Conservation (phyloP, 1,140 invertebrate species). For the Pissodes strobi region DNA sequence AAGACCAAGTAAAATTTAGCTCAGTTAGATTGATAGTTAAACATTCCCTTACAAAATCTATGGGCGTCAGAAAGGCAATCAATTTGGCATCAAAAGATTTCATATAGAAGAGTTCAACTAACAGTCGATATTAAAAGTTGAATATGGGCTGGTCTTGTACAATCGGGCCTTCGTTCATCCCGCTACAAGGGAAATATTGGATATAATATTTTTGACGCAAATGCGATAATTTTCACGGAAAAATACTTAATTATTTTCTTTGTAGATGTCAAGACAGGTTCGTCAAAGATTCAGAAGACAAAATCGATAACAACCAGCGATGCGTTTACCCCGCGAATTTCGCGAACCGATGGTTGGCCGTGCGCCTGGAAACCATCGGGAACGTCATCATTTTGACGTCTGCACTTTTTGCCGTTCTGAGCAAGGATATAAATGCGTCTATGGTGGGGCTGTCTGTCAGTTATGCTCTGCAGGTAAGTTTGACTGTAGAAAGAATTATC, state of each 20-base stretch:
- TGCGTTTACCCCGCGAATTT: slow-evolving; percentile 86
- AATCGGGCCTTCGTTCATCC: too few species aligned
- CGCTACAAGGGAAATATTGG: too few species aligned
- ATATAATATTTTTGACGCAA: too few species aligned
- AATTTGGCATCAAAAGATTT: too few species aligned
- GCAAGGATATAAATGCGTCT: slow-evolving; percentile 70
- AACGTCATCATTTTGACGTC: slow-evolving; percentile 90
- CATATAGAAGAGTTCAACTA: too few species aligned
- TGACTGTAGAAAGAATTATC: background rate
- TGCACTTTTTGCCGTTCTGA: slow-evolving; percentile 83
- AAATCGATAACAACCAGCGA: slow-evolving; percentile 85
- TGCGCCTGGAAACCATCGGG: slow-evolving; percentile 88
- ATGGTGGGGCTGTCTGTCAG: slow-evolving; percentile 87
- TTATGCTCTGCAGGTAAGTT: slow-evolving; percentile 80
- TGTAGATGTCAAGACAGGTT: slow-evolving; percentile 70
- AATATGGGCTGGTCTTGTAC: too few species aligned
- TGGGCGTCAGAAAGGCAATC: too few species aligned
- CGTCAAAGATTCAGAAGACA: slow-evolving; percentile 77
- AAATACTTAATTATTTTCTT: slow-evolving; percentile 60
- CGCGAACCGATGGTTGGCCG: slow-evolving; percentile 87
- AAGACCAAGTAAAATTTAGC: too few species aligned
- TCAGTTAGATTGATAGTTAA: too few species aligned
- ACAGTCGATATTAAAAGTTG: too few species aligned
- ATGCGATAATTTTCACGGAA: too few species aligned
- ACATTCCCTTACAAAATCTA: too few species aligned